phyloP scores from a whole-genome alignment of 2,113 vertebrate species.

The Arizona elegans region DNA sequence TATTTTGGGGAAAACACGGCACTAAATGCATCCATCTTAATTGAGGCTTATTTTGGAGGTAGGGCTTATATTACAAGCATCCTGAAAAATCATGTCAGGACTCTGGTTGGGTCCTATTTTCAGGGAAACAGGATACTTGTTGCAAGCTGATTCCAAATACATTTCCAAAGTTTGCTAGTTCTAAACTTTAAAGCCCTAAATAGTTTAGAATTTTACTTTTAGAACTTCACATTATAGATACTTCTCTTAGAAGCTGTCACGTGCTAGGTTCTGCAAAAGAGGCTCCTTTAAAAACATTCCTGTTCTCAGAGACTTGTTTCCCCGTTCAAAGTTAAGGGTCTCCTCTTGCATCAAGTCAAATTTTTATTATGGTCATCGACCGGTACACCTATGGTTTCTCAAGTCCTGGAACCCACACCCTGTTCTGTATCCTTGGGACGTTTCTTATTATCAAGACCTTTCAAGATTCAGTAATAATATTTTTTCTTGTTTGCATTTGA shows the following conservation, averaged over 20 bases:
- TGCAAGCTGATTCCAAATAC: not conserved
- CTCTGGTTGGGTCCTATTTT: too few species aligned
- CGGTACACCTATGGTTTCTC: not conserved
- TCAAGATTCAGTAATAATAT: not conserved
- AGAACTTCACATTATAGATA: not conserved
- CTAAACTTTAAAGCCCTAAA: not conserved
- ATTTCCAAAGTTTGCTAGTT: not conserved
- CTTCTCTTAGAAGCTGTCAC: not conserved
- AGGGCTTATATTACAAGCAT: too few species aligned
- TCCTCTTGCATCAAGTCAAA: not conserved
- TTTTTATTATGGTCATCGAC: not conserved
- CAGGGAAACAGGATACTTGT: not conserved
- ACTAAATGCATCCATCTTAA: too few species aligned
- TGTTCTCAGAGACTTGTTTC: not conserved
- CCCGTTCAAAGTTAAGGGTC: not conserved
- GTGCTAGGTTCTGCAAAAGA: not conserved
- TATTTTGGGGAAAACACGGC: too few species aligned
- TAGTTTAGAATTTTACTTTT: not conserved
- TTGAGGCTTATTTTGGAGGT: too few species aligned
- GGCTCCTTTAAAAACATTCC: not conserved
- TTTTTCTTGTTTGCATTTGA: not conserved
- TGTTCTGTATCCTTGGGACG: not conserved
- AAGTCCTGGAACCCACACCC: not conserved
- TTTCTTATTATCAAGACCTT: not conserved
- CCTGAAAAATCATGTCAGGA: too few species aligned